Evolutionary conservation across 2,113 vertebrate species (phyloP).

Genomic region (Nibea coibor): DNA sequence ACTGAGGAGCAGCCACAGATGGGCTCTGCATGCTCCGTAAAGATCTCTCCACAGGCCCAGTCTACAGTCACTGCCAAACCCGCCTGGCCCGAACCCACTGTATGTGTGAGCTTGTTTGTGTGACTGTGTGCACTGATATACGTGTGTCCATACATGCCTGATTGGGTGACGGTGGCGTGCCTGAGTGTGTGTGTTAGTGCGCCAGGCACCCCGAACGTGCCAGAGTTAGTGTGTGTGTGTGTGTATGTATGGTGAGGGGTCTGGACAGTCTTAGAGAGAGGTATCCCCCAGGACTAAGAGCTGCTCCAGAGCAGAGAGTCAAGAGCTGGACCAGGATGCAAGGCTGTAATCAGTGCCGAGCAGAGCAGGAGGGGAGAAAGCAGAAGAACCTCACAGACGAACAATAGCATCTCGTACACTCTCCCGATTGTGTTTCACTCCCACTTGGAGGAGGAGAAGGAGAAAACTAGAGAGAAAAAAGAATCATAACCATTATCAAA

Average conservation of each 20-base stretch:
- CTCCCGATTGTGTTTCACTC: slow-evolving; percentile 56
- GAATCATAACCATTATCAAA: slow-evolving; percentile 71
- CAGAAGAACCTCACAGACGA: slow-evolving; percentile 63
- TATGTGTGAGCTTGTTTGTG: slow-evolving; percentile 58
- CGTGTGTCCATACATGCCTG: slow-evolving; percentile 57
- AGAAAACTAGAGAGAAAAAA: slow-evolving; percentile 52
- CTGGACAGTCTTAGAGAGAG: slow-evolving; percentile 39
- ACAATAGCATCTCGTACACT: slow-evolving; percentile 69
- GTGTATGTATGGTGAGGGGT: slow-evolving; percentile 1
- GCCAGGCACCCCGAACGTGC: slow-evolving; percentile 44
- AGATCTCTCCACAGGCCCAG: slow-evolving; percentile 83
- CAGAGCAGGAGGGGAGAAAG: slow-evolving; percentile 57
- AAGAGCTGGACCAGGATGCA: slow-evolving; percentile 66
- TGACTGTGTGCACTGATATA: slow-evolving; percentile 54
- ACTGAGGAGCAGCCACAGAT: slow-evolving; percentile 81
- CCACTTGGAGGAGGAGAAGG: slow-evolving; percentile 47
- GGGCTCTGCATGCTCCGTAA: slow-evolving; percentile 82
- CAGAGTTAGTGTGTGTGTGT: slow-evolving; percentile 40
- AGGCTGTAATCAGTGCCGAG: slow-evolving; percentile 73
- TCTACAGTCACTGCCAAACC: slow-evolving; percentile 78
- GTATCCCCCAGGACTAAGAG: slow-evolving; percentile 50
- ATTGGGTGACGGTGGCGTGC: slow-evolving; percentile 38
- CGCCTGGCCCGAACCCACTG: slow-evolving; percentile 73
- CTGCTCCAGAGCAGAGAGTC: slow-evolving; percentile 54
- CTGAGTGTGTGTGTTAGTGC: slow-evolving; percentile 40